Evolutionary conservation across 2,113 vertebrate genomes (phyloP), one percentile per base, ranked within the genome.

Genomic region (Ceuthmochares aereus): DNA sequence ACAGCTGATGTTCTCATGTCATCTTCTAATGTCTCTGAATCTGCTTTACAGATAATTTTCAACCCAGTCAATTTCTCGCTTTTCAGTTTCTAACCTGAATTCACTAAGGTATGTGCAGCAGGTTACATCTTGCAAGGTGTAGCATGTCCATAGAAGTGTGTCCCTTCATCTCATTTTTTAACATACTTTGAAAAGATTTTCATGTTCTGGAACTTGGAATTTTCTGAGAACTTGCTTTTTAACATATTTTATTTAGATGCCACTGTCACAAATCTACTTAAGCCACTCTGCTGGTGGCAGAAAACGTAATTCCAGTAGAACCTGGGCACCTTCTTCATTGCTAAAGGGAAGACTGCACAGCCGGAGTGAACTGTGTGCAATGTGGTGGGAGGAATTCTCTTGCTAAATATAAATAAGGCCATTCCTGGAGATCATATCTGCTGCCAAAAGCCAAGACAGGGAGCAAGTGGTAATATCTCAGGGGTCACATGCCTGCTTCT

Each of bases 401-500:
- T 66, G 37, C 34, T n/a, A 47, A 67, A 82, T 40, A 34, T 12
- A 80, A 66, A 74, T 7, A 27, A 9, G 2, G 2, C 14, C 10
- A 25, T 70, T 84, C 52, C 26, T 74, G 42, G 52, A 66, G 26
- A 60, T 16, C 34, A 17, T 12, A 86, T 58, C 37, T 36, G 23
- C 29, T 90, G 14, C 45, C 86, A 51, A 59, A 77, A 51, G 18
- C 47, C 34, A 43, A 56, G 12, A 52, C 7, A 27, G 26, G 10
- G 8, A 87, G 14, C 21, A 23, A 72, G 37, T 1, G 2, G 18
- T 34, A 49, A 43, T 3, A 36, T 45, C 43, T 47, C 32, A 67
- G 42, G 14, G 6, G 18, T 60, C 60, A 42, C 0, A 0, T 7
- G 13, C 15, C 27, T 62, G 7, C 8, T 9, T 2, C 14, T 94